A percentile compares a stretch with the other conserved stretches of the same genome.
Conservation (phyloP, 2,113 vertebrate genomes). For the Scalopus aquaticus region DNA sequence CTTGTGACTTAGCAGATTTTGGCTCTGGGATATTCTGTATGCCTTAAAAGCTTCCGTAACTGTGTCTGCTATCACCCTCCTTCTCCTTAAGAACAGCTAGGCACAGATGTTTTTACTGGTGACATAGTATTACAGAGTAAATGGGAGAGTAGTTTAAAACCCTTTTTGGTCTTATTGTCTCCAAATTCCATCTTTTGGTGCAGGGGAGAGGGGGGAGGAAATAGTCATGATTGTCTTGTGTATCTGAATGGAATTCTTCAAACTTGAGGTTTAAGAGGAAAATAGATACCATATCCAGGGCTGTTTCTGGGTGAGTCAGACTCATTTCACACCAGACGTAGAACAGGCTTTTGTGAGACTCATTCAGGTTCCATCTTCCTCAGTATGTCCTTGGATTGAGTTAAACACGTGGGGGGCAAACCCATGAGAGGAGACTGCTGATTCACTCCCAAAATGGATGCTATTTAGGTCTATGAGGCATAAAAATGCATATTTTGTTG, state of each 20-base stretch:
- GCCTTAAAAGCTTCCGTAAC: neutral
- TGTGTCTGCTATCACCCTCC: neutral
- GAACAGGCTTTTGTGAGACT: neutral
- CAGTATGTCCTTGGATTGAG: neutral
- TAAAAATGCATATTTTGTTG: slow-evolving; percentile 54
- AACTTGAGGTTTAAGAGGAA: slow-evolving; percentile 18
- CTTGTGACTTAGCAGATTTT: neutral
- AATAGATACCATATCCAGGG: neutral
- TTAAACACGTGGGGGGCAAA: slow-evolving; percentile 35
- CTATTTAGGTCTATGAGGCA: slow-evolving; percentile 37
- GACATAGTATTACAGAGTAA: neutral
- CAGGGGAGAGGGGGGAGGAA: neutral
- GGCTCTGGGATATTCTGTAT: neutral
- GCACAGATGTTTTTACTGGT: neutral
- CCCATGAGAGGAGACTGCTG: neutral
- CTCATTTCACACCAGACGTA: neutral
- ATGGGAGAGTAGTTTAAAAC: neutral
- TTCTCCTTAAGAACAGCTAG: neutral
- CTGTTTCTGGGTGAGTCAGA: slow-evolving; percentile 31
- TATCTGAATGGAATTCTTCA: slow-evolving; percentile 6
- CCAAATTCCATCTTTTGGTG: neutral
- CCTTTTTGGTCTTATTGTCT: neutral
- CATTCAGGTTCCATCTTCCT: slow-evolving; percentile 26
- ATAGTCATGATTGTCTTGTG: neutral
- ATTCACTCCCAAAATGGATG: neutral